Evolutionary conservation across 2,888 invertebrate genomes (phyloP), one percentile per base, ranked within the genome.

Genomic region (Zygaena filipendulae): DNA sequence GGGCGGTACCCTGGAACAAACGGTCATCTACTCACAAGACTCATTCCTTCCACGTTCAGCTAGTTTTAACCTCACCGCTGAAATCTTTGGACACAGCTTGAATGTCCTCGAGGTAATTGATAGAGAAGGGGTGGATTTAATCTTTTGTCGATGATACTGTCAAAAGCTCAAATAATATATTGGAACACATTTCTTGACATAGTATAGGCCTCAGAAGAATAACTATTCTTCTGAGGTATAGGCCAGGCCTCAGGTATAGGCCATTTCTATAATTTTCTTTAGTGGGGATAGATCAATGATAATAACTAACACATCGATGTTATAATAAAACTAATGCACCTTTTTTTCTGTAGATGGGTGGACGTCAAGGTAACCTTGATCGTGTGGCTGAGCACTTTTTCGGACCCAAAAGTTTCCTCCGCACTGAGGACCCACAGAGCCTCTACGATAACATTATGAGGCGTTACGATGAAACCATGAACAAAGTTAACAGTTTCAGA

Each of bases 1-100:
- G 0, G 90, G 89, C 2, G 85, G 87, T 2, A 83, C 82, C 19
- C 50, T 82, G 0, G 92, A 93, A 31, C 72, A 84, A 39, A 88
- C 88, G 47, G 72, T 92, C 2, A 91, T 94, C 48, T 94, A 87
- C 69, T 92, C 92, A 0, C 92, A 92, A 50, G 86, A 88, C 49
- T 91, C 91, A 0, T 94, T 86, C 66, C 49, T 93, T 3, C 92
- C 93, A 0, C 81, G 92, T 8, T 88, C 89, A 0, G 81, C 81
- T 1, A 83, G 80, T 30, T 44, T 91, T 4, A 93, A 93, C 64
- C 50, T 93, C 1, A 92, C 91, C 1, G 81, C 87, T 0, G 87
- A 91, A 53, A 43, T 92, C 1, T 93, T 92, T 45, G 93, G 93
- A 13, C 88, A 88, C 32, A 84, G 82, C 25, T 82, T 91, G 52